Percentiles rank a stretch among this genome's conserved stretches.
These are phyloP conservation scores for Ciconia nigra DNA, from an alignment of 2,797 vertebrate genomes.

Conservation along the genomic window DNA sequence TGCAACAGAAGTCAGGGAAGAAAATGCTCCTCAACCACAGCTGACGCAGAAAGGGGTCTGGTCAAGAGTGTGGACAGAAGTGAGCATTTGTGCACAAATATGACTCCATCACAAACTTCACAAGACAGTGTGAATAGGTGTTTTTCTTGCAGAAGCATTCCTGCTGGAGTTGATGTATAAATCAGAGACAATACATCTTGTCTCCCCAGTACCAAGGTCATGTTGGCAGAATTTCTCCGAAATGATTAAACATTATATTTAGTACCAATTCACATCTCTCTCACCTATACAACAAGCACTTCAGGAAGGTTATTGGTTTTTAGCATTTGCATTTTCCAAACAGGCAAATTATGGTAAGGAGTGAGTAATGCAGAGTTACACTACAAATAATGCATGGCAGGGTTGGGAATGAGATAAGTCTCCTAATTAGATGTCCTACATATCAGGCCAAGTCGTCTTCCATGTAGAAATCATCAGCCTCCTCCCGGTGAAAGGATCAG, in stretches of 20 bases:
- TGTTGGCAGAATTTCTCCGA: background rate
- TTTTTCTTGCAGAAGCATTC: background rate
- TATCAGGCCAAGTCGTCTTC: background rate
- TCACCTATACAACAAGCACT: background rate
- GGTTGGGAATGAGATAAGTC: background rate
- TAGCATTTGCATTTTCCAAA: background rate
- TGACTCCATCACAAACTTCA: background rate
- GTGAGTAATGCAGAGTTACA: background rate
- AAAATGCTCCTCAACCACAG: background rate
- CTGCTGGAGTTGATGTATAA: background rate
- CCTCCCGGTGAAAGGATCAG: background rate
- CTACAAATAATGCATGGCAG: background rate
- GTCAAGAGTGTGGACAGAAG: background rate
- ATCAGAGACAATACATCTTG: background rate
- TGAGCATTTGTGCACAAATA: background rate
- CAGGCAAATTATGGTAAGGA: background rate
- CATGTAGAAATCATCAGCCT: background rate
- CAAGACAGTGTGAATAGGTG: accelerated
- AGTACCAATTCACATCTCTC: background rate
- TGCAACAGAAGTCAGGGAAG: background rate
- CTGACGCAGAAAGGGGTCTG: background rate
- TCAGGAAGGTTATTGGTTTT: background rate
- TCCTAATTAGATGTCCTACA: background rate
- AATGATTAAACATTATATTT: background rate
- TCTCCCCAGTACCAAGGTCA: background rate